A percentile compares a stretch with the other conserved stretches of the same genome.
Conservation (phyloP, 2,888 invertebrate genomes). For the Alitta virens region DNA sequence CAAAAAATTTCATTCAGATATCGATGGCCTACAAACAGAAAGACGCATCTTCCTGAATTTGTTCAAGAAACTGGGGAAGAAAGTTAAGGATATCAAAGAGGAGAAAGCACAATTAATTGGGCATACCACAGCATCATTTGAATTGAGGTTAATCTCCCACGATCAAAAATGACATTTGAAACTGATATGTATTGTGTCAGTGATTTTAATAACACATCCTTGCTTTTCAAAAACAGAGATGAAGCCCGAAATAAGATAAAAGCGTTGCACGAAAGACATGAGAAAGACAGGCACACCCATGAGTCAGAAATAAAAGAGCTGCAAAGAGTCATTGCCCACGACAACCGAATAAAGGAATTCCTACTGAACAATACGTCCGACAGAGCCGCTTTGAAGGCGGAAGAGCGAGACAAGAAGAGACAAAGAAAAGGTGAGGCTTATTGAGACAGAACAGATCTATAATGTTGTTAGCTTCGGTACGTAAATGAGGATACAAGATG, state of each 20-base stretch:
- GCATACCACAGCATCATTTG: no score
- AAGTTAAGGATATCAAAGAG: no score
- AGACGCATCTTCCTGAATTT: no score
- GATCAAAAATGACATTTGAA: neutral
- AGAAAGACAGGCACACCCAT: constrained; percentile 68
- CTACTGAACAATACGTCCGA: constrained; percentile 75
- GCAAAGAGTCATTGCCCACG: constrained; percentile 78
- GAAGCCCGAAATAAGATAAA: constrained; percentile 68
- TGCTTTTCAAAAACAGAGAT: constrained; percentile 51
- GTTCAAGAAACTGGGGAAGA: no score
- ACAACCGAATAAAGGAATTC: constrained; percentile 79
- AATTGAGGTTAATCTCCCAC: no score
- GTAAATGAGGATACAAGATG: no score
- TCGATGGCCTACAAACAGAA: no score
- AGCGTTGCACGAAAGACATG: constrained; percentile 73
- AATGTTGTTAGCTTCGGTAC: no score
- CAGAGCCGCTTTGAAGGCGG: constrained; percentile 55
- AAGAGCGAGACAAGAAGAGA: constrained; percentile 55
- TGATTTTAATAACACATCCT: neutral
- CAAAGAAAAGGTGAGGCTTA: constrained; percentile 3
- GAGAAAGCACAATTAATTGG: no score
- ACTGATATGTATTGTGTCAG: neutral
- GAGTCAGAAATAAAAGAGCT: constrained; percentile 80
- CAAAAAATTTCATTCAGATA: no score
- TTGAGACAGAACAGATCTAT: no score